A percentile compares a stretch with the other conserved stretches of the same genome.
These are phyloP conservation scores for Cyrtorhinus lividipennis DNA, from an alignment of 1,140 invertebrate species.

Conservation along the genomic window DNA sequence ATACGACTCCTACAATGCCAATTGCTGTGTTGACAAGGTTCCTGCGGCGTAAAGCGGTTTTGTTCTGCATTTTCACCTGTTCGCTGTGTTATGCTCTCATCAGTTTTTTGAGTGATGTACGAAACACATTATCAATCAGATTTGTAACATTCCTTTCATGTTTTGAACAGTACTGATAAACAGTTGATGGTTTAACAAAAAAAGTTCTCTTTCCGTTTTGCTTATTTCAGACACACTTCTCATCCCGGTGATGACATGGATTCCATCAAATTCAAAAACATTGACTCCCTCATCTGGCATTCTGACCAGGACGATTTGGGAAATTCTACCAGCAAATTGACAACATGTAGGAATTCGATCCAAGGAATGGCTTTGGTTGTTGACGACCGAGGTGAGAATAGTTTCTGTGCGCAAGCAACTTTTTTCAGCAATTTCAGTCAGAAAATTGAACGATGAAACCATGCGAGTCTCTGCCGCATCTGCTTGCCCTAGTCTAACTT, in stretches of 20 bases:
- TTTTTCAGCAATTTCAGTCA: conserved; percentile 2
- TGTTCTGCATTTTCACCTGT: conserved; percentile 52
- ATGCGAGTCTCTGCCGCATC: too few relatives aligned
- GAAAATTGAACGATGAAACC: too few relatives aligned
- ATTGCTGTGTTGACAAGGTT: conserved; percentile 34
- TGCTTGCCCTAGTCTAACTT: too few relatives aligned
- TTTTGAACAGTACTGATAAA: too few relatives aligned
- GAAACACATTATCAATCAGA: conserved; percentile 22
- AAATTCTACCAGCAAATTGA: conserved; percentile 24
- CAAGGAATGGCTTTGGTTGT: conserved; percentile 74
- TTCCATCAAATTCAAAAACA: conserved; percentile 22
- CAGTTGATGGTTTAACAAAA: too few relatives aligned
- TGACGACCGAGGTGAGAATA: conserved; percentile 66
- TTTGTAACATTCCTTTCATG: too few relatives aligned
- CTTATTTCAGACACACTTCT: conserved; percentile 22
- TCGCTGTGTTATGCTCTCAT: conserved; percentile 55
- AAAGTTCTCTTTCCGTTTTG: too few relatives aligned
- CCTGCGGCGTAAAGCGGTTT: conserved; percentile 46
- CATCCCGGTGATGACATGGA: conserved; percentile 22
- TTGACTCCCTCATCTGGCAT: conserved; percentile 30
- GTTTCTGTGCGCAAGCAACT: too few relatives aligned
- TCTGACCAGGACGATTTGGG: conserved; percentile 26
- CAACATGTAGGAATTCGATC: conserved; percentile 66
- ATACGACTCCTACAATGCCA: background rate
- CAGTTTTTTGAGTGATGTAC: conserved; percentile 46